A percentile compares a stretch with the other conserved stretches of the same genome.
These are phyloP conservation scores for Neoarius graeffei DNA, from an alignment of 2,113 vertebrate genomes.

Conservation along the genomic window DNA sequence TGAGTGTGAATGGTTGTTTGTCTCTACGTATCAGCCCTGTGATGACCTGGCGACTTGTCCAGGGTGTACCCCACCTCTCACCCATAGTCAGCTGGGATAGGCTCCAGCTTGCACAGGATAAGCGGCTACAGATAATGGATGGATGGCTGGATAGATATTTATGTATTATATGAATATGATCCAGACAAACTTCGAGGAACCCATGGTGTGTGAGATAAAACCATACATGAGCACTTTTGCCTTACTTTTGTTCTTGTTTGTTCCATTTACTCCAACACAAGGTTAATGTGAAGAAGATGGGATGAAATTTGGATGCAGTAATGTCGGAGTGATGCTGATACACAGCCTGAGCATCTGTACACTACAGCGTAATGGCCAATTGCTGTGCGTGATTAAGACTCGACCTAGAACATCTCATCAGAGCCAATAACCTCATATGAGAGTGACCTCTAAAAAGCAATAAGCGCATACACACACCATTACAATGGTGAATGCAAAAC, in stretches of 20 bases:
- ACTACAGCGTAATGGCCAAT: constrained; percentile 5
- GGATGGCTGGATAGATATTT: too few species aligned
- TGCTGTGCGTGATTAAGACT: not conserved
- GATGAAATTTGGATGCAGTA: constrained; percentile 59
- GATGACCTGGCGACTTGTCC: too few species aligned
- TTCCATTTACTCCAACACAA: constrained; percentile 62
- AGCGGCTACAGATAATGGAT: too few species aligned
- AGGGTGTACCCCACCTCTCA: too few species aligned
- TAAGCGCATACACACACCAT: not conserved
- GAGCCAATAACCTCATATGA: not conserved
- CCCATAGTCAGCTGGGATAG: too few species aligned
- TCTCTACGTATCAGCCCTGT: too few species aligned
- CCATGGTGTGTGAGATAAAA: not conserved
- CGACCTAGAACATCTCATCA: constrained; percentile 19
- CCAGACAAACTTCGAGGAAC: too few species aligned
- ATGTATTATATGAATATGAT: not conserved
- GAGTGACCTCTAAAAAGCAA: constrained; percentile 18
- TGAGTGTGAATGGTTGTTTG: too few species aligned
- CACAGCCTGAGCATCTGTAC: constrained; percentile 10
- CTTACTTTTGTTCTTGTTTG: constrained; percentile 59
- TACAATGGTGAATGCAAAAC: not conserved
- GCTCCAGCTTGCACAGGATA: too few species aligned
- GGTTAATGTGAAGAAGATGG: constrained; percentile 63
- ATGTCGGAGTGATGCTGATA: constrained; percentile 43
- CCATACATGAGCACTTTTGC: not conserved